Conservation (phyloP, 1,140 invertebrate species). For the Himalopsyche phryganea region DNA sequence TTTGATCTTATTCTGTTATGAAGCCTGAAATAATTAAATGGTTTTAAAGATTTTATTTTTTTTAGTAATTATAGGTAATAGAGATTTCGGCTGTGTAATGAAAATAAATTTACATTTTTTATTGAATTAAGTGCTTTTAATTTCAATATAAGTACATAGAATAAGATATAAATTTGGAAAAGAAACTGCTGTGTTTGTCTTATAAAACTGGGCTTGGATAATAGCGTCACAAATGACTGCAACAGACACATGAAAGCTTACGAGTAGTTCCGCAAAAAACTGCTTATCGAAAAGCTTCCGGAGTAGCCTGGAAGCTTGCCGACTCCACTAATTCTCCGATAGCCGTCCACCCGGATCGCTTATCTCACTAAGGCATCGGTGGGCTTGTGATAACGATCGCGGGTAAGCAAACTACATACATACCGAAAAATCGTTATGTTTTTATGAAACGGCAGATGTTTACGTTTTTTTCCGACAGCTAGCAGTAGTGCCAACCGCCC, state of each 20-base stretch:
- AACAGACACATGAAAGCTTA: constrained; percentile 3
- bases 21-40: no score
- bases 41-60: no score
- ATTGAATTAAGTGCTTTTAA: no score
- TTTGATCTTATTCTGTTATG: no score
- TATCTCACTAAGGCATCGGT: constrained; percentile 5
- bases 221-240: neutral
- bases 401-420: constrained; percentile 1
- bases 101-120: no score
- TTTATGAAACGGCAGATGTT: constrained; percentile 13
- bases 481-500: constrained; percentile 5
- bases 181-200: no score
- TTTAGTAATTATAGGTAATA: no score
- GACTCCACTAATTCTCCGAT: neutral
- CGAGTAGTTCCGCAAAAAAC: constrained; percentile 4
- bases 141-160: no score
- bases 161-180: no score
- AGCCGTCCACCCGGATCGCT: constrained; percentile 9
- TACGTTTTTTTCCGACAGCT: constrained; percentile 16
- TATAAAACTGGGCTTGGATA: no score
- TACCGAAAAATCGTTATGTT: constrained; percentile 18
- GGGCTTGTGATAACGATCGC: constrained; percentile 13
- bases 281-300: neutral
- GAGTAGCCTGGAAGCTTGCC: no score
- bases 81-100: no score